A percentile compares a stretch with the other conserved stretches of the same genome.
Evolutionary conservation across 2,888 invertebrate species (phyloP).

Genomic region (Drosophila limbata): DNA sequence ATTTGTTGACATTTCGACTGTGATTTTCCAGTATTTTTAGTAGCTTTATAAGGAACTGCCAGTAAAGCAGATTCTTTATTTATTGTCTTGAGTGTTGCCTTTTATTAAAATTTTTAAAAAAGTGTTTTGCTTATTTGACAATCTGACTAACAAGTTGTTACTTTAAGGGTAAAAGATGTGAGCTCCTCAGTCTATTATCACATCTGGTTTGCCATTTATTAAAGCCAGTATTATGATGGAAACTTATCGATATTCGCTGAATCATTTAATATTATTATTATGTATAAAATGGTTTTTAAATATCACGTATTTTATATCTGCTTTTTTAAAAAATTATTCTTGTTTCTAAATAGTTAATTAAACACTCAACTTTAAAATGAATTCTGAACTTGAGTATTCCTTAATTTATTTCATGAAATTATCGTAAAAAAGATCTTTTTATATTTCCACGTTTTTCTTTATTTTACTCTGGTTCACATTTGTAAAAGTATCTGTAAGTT

Average conservation of each 20-base stretch:
- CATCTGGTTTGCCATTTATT: not conserved
- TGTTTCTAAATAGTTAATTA: no score
- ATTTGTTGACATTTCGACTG: not conserved
- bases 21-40: not conserved
- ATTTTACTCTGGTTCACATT: not conserved
- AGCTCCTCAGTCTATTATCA: not conserved
- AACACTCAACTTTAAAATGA: not conserved
- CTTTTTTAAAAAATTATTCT: no score
- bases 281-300: no score
- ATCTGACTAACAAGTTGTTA: not conserved
- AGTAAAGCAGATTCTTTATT: not conserved
- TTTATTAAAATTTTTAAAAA: no score
- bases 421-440: no score
- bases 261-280: not conserved
- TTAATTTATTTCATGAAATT: no score
- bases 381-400: not conserved
- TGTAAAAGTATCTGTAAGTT: constrained; percentile 9
- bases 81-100: not conserved
- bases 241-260: not conserved
- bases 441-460: not conserved
- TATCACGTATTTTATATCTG: no score
- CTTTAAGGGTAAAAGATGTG: not conserved
- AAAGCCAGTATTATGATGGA: not conserved
- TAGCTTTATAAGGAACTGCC: constrained; percentile 1
- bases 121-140: no score